Conservation (phyloP, 2,113 vertebrate genomes). For the Petaurus breviceps region DNA sequence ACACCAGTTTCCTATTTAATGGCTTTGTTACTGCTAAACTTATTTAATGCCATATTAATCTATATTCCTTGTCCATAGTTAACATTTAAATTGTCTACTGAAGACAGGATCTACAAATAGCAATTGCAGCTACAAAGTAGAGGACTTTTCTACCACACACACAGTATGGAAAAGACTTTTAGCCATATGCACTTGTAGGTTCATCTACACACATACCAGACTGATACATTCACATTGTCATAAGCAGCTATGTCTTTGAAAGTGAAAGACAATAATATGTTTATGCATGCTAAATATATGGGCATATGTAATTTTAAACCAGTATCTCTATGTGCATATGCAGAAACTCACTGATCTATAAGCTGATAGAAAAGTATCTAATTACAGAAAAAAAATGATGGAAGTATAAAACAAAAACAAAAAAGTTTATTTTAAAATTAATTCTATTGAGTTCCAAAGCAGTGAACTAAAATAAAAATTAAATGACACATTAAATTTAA, state of each 20-base stretch:
- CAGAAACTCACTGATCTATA: background rate
- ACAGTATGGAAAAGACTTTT: background rate
- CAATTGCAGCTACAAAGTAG: background rate
- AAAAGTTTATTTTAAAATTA: background rate
- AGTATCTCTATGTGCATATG: background rate
- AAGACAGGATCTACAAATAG: background rate
- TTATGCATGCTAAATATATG: background rate
- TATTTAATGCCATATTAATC: background rate
- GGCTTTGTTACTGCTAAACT: background rate
- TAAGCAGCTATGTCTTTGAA: background rate
- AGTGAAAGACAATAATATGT: background rate
- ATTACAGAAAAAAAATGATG: constrained; percentile 21
- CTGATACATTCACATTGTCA: background rate
- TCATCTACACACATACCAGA: background rate
- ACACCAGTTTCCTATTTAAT: background rate
- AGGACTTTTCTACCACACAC: background rate
- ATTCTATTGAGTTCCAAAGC: background rate
- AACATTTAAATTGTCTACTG: background rate
- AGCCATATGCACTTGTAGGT: background rate
- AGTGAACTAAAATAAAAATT: constrained; percentile 4
- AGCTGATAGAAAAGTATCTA: background rate
- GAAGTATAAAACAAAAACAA: background rate
- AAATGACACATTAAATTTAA: background rate
- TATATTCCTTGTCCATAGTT: background rate
- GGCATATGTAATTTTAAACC: background rate